Evolutionary conservation across 2,797 vertebrate species (phyloP), one percentile per base, ranked within the genome.

Genomic region (Gambusia yucatana): DNA sequence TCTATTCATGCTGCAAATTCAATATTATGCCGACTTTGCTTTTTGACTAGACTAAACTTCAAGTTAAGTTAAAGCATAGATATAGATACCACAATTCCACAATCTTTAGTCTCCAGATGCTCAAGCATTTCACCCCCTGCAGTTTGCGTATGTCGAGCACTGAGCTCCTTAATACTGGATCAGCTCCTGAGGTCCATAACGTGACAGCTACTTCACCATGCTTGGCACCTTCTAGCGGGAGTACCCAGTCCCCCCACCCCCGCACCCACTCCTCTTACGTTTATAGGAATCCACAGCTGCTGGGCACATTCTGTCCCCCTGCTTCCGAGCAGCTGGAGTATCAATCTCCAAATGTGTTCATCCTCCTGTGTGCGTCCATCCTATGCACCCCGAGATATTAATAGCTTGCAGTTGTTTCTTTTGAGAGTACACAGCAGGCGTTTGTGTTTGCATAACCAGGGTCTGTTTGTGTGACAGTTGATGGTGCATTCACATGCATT

Each of bases 251-350:
- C 1, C 80, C 73, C 65, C 33, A 10, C 10, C 3, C 75, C 76
- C 61, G 52, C 52, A 61, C 20, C 52, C 55, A 61, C 69, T 30
- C 2, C 72, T 74, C 73, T 63, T 28, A 61, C 79, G 61, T 89
- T 87, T 59, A 71, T 77, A 91, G 89, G 90, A 95, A 93, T 94
- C 87, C 90, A 94, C 94, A 95, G 93, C 94, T 95, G 94, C 86
- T 83, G 86, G 84, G 91, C 90, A 95, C 92, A 93, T 93, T 94
- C 86, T 92, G 92, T 93, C 91, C 92, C 87, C 79, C 88, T 89
- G 90, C 92, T 93, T 93, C 90, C 79, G 82, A 94, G 91, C 94
- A 95, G 93, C 94, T 95, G 93, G 94, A 94, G 88, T 90, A 93
- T 94, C 90, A 91, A 91, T 94, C 91, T 91, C 76, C 78, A 72